phyloP scores from a whole-genome alignment of 2,888 invertebrate species.

The Nasonovia ribisnigri region DNA sequence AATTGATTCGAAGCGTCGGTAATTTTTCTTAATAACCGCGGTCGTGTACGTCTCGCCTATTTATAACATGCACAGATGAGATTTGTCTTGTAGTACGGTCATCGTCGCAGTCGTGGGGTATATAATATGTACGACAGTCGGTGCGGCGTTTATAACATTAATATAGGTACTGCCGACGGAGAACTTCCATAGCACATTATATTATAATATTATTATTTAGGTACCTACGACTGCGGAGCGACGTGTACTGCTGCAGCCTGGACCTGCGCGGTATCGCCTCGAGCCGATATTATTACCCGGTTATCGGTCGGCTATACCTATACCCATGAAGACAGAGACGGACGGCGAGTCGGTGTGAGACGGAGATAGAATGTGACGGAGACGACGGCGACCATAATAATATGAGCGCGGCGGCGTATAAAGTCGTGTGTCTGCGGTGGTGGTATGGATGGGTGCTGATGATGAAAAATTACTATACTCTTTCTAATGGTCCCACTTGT shows the following conservation, averaged over 20 bases:
- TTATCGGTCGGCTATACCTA: neutral
- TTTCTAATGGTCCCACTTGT: conserved; percentile 63
- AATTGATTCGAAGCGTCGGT: conserved; percentile 36
- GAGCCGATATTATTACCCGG: conserved; percentile 47
- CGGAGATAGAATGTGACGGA: neutral
- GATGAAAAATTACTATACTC: conserved; percentile 64
- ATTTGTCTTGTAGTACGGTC: conserved; percentile 16
- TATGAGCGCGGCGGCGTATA: neutral
- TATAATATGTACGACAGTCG: neutral
- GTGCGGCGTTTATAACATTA: neutral
- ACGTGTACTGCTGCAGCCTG: neutral
- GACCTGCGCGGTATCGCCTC: conserved; percentile 21
- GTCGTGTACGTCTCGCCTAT: neutral
- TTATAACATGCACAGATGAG: neutral
- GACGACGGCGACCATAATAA: neutral
- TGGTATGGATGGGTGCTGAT: conserved; percentile 58
- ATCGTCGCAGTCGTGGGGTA: neutral
- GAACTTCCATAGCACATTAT: neutral
- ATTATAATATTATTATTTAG: neutral
- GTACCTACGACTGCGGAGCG: neutral
- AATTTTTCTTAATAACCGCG: conserved; percentile 40
- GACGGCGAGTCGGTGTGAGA: neutral
- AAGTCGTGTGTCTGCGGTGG: conserved; percentile 19
- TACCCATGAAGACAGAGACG: neutral
- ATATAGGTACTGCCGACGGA: neutral